Percentiles rank a stretch among this genome's conserved stretches.
Evolutionary conservation across 2,888 invertebrate species (phyloP).

Genomic region (Pseudococcus jackbeardsleyi): DNA sequence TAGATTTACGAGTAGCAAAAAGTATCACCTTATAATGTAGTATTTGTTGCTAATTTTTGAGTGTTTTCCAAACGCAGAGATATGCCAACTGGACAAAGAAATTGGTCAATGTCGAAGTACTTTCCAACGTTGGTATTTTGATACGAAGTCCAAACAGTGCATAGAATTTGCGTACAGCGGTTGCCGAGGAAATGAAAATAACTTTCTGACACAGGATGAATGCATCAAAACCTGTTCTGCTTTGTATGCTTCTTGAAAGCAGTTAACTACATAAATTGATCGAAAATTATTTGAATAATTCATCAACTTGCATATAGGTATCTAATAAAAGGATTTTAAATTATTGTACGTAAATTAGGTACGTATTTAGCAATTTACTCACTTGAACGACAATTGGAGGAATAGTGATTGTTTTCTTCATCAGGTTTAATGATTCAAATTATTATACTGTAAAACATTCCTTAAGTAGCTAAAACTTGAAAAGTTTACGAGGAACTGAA

Average conservation of each 20-base stretch:
- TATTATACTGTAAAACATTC: no score
- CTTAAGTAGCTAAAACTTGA: not conserved
- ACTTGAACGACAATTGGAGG: not conserved
- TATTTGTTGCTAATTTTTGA: not conserved
- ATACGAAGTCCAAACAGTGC: conserved; percentile 79
- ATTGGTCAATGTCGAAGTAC: conserved; percentile 89
- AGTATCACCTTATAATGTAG: not conserved
- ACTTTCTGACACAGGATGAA: conserved; percentile 85
- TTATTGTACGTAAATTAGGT: no score
- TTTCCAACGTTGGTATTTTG: conserved; percentile 91
- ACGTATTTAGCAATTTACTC: not conserved
- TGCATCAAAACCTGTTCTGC: conserved; percentile 79
- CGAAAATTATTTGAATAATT: not conserved
- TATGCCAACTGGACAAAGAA: conserved; percentile 84
- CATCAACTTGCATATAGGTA: no score
- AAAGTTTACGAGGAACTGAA: not conserved
- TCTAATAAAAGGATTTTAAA: no score
- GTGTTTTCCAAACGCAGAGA: conserved; percentile 73
- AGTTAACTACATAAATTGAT: not conserved
- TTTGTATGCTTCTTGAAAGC: conserved; percentile 71
- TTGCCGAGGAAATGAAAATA: conserved; percentile 91
- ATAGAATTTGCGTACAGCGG: conserved; percentile 90
- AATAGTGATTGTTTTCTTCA: no score
- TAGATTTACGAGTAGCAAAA: not conserved
- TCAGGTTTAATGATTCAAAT: no score